Evolutionary conservation across 2,888 invertebrate species (phyloP), one percentile per base, ranked within the genome.

Genomic region (Empis stercorea): DNA sequence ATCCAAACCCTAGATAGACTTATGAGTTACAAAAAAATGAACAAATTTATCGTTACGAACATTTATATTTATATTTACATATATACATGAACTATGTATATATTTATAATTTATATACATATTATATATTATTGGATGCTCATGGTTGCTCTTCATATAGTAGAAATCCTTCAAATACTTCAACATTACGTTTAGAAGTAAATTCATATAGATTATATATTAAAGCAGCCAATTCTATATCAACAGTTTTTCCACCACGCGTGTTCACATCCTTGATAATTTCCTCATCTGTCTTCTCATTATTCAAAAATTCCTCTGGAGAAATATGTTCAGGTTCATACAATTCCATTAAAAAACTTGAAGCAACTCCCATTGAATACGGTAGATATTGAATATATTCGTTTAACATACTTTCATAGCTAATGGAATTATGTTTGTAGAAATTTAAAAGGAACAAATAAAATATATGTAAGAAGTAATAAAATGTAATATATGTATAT

Each of bases 371-470:
- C 9, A 59, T 48, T 23, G 59, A 54, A 43, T 59, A 62, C 1
- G 66, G 64, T 37, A 64, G 45, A 20, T 59, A 59, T 5, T 54
- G 55, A 2, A 62, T 55, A 45, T 66, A 69, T 52, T 69, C 67
- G 45, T 58, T 57, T 0, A 67, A 50, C 23, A 69, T 52, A 7
- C 49, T 49, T 3, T 57, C 52, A 5, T 59, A 56, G 32, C 66
- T 66, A 36, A 3, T 48, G 50, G 30, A 16, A 46, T 17, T 37
- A 43, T 40, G 42, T 15, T 5, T 32, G 10, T 5, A 13, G 32
- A 32, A 13, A 7, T 34, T 4, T 34, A 34, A 34, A 34, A 34
- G 13, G 34, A 13, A 34, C n/a, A 34, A 13, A 34, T 34, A 34
- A 34, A 34, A 13, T 13, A 34, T n/a, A n/a, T n/a, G n/a, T n/a